phyloP scores from a whole-genome alignment of 2,797 vertebrate species.

The Pyrocephalus nanus region DNA sequence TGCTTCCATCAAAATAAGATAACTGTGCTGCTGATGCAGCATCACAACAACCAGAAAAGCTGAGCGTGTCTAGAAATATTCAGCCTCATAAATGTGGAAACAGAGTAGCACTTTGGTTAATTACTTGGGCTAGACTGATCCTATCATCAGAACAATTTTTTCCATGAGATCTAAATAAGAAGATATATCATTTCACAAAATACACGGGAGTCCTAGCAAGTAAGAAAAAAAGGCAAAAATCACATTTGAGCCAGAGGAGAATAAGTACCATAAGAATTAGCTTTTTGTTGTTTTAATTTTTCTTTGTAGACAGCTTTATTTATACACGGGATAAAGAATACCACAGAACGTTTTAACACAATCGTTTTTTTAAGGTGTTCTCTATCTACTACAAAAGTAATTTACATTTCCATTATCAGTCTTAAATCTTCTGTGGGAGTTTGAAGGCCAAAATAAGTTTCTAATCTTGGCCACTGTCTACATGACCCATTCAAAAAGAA shows the following conservation, averaged over 20 bases:
- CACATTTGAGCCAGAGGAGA: background rate
- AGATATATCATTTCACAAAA: background rate
- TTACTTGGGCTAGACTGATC: background rate
- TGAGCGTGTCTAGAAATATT: background rate
- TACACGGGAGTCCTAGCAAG: background rate
- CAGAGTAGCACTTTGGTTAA: background rate
- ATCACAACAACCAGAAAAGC: background rate
- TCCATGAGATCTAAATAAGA: background rate
- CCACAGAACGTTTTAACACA: background rate
- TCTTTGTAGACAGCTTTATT: background rate
- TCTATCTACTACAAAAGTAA: background rate
- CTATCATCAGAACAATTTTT: background rate
- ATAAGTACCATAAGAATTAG: background rate
- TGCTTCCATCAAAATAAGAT: background rate
- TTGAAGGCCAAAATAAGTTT: background rate
- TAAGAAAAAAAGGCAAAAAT: background rate
- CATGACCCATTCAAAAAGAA: background rate
- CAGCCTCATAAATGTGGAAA: background rate
- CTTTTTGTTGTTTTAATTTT: background rate
- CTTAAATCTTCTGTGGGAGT: conserved; percentile 10
- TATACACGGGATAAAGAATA: background rate
- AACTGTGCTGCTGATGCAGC: background rate
- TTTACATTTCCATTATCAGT: background rate
- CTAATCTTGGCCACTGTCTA: background rate
- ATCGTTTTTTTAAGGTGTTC: background rate